Base-by-base conservation (phyloP, 2,113 vertebrate species). In the Erpornis zantholeuca region DNA sequence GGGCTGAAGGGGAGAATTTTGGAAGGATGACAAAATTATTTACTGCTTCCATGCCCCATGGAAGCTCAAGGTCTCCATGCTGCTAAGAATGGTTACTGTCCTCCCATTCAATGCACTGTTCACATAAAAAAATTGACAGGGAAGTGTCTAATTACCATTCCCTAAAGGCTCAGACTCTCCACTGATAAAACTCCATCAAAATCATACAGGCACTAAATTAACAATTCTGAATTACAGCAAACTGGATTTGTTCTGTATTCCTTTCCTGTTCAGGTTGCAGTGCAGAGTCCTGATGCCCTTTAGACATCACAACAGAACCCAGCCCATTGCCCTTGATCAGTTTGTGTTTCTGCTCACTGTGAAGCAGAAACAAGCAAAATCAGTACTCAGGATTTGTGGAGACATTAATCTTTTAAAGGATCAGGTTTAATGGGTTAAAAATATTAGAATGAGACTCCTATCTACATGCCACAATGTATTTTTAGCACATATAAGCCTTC, bases 61-160 rank as follows among this genome's bases (percentile, higher is more conserved):
- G 59, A 91, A 83, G 68, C n/a, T 88, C 83, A 88, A 83, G 54
- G 54, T 76, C 79, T 90, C 59, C 63, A 36, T 19, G 47, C 80
- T 91, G 91, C 80, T 77, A 88, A 91, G 76, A 90, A 83, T 53
- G 76, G 71, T 88, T 88, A 90, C 54, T 66, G 68, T 81, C 54
- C 54, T 92, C 86, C 86, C 47, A 65, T 54, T 89, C 71, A 49
- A 8, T 25, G 70, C 72, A 82, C 73, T 76, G 33, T 40, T 70
- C 79, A 79, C 15, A 60, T 19, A 53, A 79, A 87, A 81, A 82
- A 79, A 17, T 3, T 56, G 85, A 66, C 64, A 84, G 36, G 36
- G 54, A 84, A 92, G 35, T 85, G 90, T 87, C 61, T 87, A 82
- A 79, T 88, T 82, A 72, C 57, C 14, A 7, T 72, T 82, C 49